Conservation (phyloP, 2,888 invertebrate genomes). For the Cantharis rufa region DNA sequence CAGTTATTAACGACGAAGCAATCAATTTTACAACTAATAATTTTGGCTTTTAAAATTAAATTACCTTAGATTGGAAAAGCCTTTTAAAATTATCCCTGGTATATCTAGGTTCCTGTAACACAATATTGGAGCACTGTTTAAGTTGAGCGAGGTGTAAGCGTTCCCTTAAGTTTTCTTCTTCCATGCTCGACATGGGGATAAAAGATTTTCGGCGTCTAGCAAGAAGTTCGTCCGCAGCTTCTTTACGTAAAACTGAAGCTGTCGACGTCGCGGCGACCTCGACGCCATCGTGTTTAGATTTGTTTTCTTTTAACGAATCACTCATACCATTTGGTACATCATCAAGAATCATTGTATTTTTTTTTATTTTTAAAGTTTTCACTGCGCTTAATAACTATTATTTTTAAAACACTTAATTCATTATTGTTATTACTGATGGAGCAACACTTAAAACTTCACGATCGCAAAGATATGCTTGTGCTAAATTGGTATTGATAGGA, state of each 20-base stretch:
- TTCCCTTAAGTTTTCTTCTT: constrained; percentile 70
- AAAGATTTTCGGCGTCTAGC: constrained; percentile 43
- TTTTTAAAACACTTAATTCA: not conserved
- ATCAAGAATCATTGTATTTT: not conserved
- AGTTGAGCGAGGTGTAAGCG: constrained; percentile 64
- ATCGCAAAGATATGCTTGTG: not conserved
- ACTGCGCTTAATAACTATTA: not conserved
- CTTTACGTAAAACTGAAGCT: constrained; percentile 26
- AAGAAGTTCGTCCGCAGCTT: constrained; percentile 40
- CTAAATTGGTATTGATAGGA: not conserved
- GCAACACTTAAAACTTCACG: not conserved
- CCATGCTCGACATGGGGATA: constrained; percentile 67
- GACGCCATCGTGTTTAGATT: constrained; percentile 4
- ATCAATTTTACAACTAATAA: not conserved
- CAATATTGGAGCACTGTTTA: constrained; percentile 67
- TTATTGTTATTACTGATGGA: not conserved
- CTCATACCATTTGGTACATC: constrained; percentile 15
- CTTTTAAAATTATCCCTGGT: constrained; percentile 67
- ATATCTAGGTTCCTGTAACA: constrained; percentile 66
- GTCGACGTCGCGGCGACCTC: constrained; percentile 35
- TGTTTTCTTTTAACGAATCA: constrained; percentile 12
- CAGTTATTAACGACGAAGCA: not conserved
- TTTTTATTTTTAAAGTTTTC: not conserved
- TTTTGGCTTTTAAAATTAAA: not conserved
- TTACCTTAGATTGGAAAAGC: constrained; percentile 72